These are phyloP conservation scores for Salminus brasiliensis DNA, from an alignment of 2,113 vertebrate species.

Conservation along the genomic window DNA sequence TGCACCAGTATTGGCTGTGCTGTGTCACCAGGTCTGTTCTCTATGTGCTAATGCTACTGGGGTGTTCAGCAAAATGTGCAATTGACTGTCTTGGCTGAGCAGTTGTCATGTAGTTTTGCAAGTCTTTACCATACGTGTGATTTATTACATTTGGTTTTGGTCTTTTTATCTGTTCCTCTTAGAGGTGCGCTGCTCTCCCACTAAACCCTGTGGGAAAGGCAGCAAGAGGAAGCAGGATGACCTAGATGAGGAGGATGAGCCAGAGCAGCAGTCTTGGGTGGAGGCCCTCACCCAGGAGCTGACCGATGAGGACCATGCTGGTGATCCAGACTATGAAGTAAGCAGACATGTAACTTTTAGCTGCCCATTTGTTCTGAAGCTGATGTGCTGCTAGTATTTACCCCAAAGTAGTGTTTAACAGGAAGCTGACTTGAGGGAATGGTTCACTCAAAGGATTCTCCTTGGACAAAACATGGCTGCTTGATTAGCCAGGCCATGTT, in stretches of 20 bases:
- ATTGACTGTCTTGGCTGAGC: not conserved
- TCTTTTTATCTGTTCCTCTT: not conserved
- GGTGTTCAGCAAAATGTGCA: not conserved
- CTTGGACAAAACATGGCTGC: too few relatives aligned
- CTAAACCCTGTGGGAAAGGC: slow-evolving; percentile 73
- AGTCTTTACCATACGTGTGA: too few relatives aligned
- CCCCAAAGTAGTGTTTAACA: too few relatives aligned
- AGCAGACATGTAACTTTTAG: not conserved
- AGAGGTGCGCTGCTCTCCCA: slow-evolving; percentile 73
- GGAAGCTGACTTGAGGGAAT: too few relatives aligned
- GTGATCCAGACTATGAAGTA: slow-evolving; percentile 68
- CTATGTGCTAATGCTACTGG: not conserved
- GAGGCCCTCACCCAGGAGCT: slow-evolving; percentile 70
- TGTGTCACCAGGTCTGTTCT: slow-evolving; percentile 71
- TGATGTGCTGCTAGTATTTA: too few relatives aligned
- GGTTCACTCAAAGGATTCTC: too few relatives aligned
- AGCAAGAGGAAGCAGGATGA: slow-evolving; percentile 84
- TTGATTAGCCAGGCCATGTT: too few relatives aligned
- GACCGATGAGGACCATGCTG: slow-evolving; percentile 64
- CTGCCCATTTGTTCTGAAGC: too few relatives aligned
- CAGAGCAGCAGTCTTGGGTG: slow-evolving; percentile 76
- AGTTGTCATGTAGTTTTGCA: too few relatives aligned
- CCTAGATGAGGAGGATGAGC: slow-evolving; percentile 71
- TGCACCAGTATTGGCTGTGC: slow-evolving; percentile 64
- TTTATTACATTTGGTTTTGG: not conserved